Percentiles rank a stretch among this genome's conserved stretches.
phyloP scores from a whole-genome alignment of 2,888 invertebrate species.

The Hypsopygia costalis region DNA sequence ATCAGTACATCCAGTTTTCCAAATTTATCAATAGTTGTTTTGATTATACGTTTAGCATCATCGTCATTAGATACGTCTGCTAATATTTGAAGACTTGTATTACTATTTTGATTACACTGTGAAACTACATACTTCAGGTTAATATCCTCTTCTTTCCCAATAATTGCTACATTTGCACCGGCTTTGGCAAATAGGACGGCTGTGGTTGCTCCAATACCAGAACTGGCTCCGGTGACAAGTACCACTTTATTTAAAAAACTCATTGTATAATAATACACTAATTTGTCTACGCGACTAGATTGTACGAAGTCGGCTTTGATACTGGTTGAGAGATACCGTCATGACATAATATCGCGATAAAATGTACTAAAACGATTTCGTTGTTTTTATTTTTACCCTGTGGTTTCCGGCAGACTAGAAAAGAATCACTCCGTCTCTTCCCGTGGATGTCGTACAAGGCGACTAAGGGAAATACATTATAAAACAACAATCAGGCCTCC shows the following conservation, averaged over 20 bases:
- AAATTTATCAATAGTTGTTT: constrained; percentile 21
- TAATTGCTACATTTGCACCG: constrained; percentile 36
- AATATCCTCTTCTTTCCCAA: constrained; percentile 22
- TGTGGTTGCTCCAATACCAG: constrained; percentile 47
- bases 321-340: no score
- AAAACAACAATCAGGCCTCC: no score
- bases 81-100: constrained; percentile 16
- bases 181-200: constrained; percentile 38
- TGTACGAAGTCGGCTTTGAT: no score
- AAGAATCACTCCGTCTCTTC: no score
- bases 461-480: no score
- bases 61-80: constrained; percentile 29
- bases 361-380: no score
- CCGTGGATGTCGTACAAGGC: no score
- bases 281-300: no score
- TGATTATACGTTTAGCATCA: constrained; percentile 21
- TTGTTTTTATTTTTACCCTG: no score
- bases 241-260: constrained; percentile 33
- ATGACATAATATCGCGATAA: no score
- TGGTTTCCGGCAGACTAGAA: no score
- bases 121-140: constrained; percentile 18
- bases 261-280: constrained; percentile 22
- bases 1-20: constrained; percentile 31
- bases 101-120: constrained; percentile 14
- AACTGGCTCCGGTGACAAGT: constrained; percentile 43